phyloP scores from a whole-genome alignment of 2,797 vertebrate genomes.

The Chanos chanos region DNA sequence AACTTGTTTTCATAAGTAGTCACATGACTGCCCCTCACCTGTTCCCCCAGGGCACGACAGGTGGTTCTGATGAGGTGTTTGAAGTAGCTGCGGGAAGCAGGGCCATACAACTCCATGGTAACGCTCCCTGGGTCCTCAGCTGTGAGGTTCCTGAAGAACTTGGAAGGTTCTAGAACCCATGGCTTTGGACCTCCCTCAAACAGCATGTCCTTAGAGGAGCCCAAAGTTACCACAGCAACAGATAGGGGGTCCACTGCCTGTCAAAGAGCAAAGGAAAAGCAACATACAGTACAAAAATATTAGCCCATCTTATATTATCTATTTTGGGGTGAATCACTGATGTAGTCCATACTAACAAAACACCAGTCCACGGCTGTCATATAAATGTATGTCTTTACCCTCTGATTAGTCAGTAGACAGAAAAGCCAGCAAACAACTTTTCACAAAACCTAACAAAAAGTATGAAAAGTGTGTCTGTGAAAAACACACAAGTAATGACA shows the following conservation, averaged over 20 bases:
- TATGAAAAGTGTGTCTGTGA: too few relatives aligned
- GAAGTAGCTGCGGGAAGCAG: constrained; percentile 73
- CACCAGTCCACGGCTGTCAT: too few relatives aligned
- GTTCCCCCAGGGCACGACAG: constrained; percentile 87
- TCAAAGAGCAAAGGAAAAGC: constrained; percentile 3
- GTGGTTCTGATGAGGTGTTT: constrained; percentile 82
- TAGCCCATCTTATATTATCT: too few relatives aligned
- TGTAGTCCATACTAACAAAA: too few relatives aligned
- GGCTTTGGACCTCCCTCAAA: constrained; percentile 93
- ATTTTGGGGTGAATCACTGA: too few relatives aligned
- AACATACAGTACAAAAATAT: not conserved
- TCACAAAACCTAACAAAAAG: too few relatives aligned
- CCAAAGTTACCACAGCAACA: constrained; percentile 86
- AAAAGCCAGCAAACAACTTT: too few relatives aligned
- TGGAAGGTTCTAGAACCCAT: constrained; percentile 93
- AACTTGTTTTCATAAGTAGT: too few relatives aligned
- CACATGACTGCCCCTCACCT: constrained; percentile 72
- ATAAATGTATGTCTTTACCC: too few relatives aligned
- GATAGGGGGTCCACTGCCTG: constrained; percentile 85
- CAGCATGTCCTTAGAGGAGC: constrained; percentile 91
- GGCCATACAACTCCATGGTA: constrained; percentile 65
- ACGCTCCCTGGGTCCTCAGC: constrained; percentile 72
- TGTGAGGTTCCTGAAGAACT: constrained; percentile 84
- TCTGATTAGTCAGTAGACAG: too few relatives aligned
- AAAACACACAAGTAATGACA: too few relatives aligned